Percentiles rank a stretch among this genome's conserved stretches.
Evolutionary conservation across 53 echinoderm and acorn worm genomes (phyloP).

Genomic region (Stichopus horrens): DNA sequence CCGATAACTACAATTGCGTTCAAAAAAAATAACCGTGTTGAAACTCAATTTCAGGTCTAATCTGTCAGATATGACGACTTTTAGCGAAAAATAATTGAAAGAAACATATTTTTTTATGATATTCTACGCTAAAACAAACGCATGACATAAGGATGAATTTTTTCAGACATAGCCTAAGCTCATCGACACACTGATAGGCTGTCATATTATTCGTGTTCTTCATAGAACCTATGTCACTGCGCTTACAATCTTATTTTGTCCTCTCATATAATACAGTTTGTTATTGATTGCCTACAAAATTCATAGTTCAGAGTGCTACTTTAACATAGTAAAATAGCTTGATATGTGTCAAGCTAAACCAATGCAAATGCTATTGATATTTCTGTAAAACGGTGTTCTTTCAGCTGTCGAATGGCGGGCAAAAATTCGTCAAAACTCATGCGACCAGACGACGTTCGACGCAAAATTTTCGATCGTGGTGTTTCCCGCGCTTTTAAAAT

Average conservation of each 20-base stretch:
- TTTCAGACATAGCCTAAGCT: background rate
- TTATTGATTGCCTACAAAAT: constrained; percentile 10
- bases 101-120: background rate
- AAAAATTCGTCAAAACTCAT: constrained; percentile 48
- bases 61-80: background rate
- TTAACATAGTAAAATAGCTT: constrained; percentile 44
- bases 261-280: constrained; percentile 7
- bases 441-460: constrained; percentile 39
- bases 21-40: background rate
- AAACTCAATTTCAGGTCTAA: background rate
- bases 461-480: constrained; percentile 46
- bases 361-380: constrained; percentile 58
- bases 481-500: constrained; percentile 48
- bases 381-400: constrained; percentile 48
- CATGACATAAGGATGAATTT: too few species aligned
- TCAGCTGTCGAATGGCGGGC: constrained; percentile 60
- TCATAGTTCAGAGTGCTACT: constrained; percentile 13
- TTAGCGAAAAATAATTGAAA: background rate
- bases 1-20: background rate
- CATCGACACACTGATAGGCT: background rate
- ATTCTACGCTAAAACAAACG: too few species aligned
- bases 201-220: background rate
- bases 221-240: background rate
- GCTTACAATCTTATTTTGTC: background rate
- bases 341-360: constrained; percentile 41